Conservation (phyloP, 2,888 invertebrate species). For the Spicauda simplicius region DNA sequence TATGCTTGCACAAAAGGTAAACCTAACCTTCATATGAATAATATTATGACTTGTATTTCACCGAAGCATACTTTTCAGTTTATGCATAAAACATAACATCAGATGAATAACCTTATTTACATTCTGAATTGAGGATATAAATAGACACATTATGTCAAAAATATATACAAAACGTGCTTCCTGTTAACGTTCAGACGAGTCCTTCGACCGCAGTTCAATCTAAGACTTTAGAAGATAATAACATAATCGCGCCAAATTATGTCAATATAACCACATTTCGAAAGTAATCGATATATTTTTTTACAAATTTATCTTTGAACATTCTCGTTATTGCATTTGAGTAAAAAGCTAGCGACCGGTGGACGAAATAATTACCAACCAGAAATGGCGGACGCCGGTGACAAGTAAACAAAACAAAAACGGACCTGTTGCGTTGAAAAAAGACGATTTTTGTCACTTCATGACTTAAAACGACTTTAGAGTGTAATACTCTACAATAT, state of each 20-base stretch:
- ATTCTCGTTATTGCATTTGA: conserved; percentile 19
- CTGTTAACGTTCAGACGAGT: neutral
- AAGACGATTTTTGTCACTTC: conserved; percentile 58
- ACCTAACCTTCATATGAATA: neutral
- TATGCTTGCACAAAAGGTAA: neutral
- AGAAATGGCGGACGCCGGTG: conserved; percentile 86
- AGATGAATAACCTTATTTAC: neutral
- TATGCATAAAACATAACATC: neutral
- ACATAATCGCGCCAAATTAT: neutral
- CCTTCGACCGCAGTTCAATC: neutral
- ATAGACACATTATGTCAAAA: conserved; percentile 2
- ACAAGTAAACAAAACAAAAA: conserved; percentile 86
- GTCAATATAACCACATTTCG: neutral
- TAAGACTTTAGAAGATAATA: neutral
- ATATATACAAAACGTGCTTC: conserved; percentile 2
- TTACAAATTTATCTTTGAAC: neutral
- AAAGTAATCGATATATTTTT: neutral
- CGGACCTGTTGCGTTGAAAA: conserved; percentile 85
- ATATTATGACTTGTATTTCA: neutral
- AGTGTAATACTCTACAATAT: conserved; percentile 52
- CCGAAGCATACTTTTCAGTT: neutral
- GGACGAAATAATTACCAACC: conserved; percentile 68
- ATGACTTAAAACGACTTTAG: conserved; percentile 73
- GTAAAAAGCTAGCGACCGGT: conserved; percentile 59
- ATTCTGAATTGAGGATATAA: neutral